Percentiles rank a stretch among this genome's conserved stretches.
These are phyloP conservation scores for Cuculus canorus DNA, from an alignment of 2,797 vertebrate genomes.

Conservation along the genomic window DNA sequence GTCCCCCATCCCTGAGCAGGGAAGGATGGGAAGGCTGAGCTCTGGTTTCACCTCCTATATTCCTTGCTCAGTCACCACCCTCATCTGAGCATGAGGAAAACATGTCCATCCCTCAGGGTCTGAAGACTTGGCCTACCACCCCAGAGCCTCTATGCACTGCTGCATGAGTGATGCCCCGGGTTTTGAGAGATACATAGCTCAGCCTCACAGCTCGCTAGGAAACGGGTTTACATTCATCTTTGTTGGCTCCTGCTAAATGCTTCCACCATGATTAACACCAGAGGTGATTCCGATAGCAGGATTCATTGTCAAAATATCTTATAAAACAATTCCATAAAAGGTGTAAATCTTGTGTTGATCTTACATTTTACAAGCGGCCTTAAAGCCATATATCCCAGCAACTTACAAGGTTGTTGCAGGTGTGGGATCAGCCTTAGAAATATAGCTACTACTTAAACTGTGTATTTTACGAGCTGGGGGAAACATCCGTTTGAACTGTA, in stretches of 20 bases:
- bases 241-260: conserved; percentile 29
- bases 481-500: conserved; percentile 70
- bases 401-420: conserved; percentile 79
- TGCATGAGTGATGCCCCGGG: neutral
- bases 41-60: neutral
- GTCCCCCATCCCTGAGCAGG: neutral
- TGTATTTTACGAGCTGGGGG: conserved; percentile 71
- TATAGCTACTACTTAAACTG: conserved; percentile 69
- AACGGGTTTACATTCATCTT: neutral
- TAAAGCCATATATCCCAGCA: conserved; percentile 63
- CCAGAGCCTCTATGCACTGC: neutral
- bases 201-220: neutral
- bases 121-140: neutral
- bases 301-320: conserved; percentile 74
- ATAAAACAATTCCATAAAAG: conserved; percentile 77
- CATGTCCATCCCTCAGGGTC: accelerated
- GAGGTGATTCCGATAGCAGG: conserved; percentile 66
- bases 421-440: conserved; percentile 73
- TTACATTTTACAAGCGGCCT: conserved; percentile 74
- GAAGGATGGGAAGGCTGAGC: neutral
- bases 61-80: neutral
- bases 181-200: neutral
- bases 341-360: conserved; percentile 77
- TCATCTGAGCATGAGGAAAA: neutral
- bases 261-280: conserved; percentile 59